These are phyloP conservation scores for Pseudococcus viburni DNA, from an alignment of 2,888 invertebrate species.

Conservation along the genomic window DNA sequence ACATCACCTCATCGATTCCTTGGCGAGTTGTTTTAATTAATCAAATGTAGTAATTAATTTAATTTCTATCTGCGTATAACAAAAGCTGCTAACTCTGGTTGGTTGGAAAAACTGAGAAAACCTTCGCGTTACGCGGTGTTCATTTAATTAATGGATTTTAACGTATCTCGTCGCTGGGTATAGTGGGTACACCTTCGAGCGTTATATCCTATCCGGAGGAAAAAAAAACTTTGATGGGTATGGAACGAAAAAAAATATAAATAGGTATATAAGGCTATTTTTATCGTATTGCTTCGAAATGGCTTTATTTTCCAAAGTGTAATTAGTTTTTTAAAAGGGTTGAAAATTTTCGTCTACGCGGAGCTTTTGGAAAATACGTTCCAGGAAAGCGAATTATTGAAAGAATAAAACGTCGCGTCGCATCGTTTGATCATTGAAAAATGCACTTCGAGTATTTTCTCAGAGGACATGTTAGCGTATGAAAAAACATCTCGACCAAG, in stretches of 20 bases:
- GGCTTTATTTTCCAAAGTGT: background rate
- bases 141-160: constrained; percentile 56
- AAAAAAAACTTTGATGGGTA: constrained; percentile 21
- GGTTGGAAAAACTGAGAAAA: constrained; percentile 19
- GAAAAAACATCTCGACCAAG: background rate
- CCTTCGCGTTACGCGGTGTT: background rate
- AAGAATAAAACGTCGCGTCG: background rate
- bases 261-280: background rate
- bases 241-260: background rate
- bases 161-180: background rate
- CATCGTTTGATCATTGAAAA: background rate
- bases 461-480: background rate
- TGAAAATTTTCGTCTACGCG: background rate
- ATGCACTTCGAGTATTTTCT: background rate
- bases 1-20: constrained; percentile 11
- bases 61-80: constrained; percentile 20
- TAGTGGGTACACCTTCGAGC: background rate
- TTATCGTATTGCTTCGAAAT: background rate
- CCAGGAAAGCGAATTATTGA: background rate
- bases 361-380: background rate
- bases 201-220: background rate
- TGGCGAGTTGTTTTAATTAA: constrained; percentile 53
- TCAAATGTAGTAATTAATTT: constrained; percentile 49
- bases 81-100: constrained; percentile 14
- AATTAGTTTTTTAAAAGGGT: background rate